Evolutionary conservation across 2,113 vertebrate genomes (phyloP), one percentile per base, ranked within the genome.

Genomic region (Zootoca vivipara): DNA sequence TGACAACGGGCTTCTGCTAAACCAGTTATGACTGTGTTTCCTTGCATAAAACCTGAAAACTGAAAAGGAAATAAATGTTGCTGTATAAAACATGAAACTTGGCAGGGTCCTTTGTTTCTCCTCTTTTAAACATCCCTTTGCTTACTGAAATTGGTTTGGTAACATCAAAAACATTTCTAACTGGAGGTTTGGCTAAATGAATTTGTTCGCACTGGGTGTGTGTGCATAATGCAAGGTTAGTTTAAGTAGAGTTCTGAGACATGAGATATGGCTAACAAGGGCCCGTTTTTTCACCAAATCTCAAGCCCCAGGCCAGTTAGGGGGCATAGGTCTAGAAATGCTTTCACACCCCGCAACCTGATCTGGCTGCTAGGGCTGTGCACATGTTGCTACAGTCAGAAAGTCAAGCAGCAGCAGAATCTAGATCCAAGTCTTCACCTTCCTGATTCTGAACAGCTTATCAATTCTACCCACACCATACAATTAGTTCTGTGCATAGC

Each of bases 61-160:
- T 92, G 89, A 88, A 90, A 91, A 91, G 89, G 91, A 94, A 94
- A 94, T 92, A 93, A 94, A 92, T 75, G 22, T 82, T 92, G 86
- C 69, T 93, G 87, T 89, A 83, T 89, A 92, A 93, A 80, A 90
- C 40, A 62, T 93, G 92, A 86, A 79, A 93, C 24, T 35, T 67
- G 72, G 40, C 89, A 89, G 70, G 82, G 80, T 93, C 89, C 91
- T 86, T 92, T 93, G 86, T 89, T 91, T 52, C 79, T 56, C 72
- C n/a, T 40, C 78, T 80, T 40, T 73, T 58, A 38, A 67, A 22
- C 35, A 28, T 2, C 10, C 69, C 30, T 40, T 82, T 28, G 30
- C 22, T 88, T 78, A 28, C 24, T 78, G 40, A 82, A 82, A 82
- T 82, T 28, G 22, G 22, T 82, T 10, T 73, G 8, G 79, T 65